phyloP scores from a whole-genome alignment of 2,797 vertebrate species.

The Enteromius thamalakanensis region DNA sequence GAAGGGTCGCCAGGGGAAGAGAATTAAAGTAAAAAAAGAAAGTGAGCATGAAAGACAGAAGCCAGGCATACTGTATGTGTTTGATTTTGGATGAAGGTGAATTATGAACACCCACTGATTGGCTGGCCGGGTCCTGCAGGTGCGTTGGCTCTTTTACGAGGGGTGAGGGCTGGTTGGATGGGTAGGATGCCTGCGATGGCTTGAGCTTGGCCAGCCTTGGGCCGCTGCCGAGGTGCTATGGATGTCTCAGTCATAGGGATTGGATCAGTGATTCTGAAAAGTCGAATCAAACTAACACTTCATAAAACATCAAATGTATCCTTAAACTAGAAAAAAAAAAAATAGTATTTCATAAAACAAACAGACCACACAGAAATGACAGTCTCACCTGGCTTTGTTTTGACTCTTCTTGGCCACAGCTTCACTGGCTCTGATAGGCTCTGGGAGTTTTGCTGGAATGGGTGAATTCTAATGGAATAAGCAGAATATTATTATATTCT shows the following conservation, averaged over 20 bases:
- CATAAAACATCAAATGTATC: background rate
- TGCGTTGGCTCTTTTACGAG: constrained; percentile 88
- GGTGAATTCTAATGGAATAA: constrained; percentile 79
- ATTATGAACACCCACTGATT: constrained; percentile 74
- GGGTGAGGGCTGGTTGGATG: constrained; percentile 94
- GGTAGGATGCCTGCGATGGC: constrained; percentile 93
- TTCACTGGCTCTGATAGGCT: constrained; percentile 95
- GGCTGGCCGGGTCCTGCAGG: constrained; percentile 74
- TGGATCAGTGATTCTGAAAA: constrained; percentile 90
- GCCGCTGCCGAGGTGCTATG: constrained; percentile 95
- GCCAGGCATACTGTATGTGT: constrained; percentile 8
- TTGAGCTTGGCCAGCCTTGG: constrained; percentile 94
- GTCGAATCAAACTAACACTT: background rate
- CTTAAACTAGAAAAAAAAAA: background rate
- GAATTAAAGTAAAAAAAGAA: background rate
- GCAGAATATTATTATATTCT: background rate
- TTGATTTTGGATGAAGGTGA: background rate
- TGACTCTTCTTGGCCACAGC: constrained; percentile 96
- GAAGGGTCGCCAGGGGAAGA: background rate
- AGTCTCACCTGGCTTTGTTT: constrained; percentile 91
- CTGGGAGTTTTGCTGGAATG: constrained; percentile 92
- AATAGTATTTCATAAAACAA: background rate
- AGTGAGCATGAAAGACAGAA: background rate
- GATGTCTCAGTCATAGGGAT: constrained; percentile 94
- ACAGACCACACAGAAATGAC: background rate